Evolutionary conservation across 2,113 vertebrate genomes (phyloP).

Genomic region (Balaenoptera acutorostrata): DNA sequence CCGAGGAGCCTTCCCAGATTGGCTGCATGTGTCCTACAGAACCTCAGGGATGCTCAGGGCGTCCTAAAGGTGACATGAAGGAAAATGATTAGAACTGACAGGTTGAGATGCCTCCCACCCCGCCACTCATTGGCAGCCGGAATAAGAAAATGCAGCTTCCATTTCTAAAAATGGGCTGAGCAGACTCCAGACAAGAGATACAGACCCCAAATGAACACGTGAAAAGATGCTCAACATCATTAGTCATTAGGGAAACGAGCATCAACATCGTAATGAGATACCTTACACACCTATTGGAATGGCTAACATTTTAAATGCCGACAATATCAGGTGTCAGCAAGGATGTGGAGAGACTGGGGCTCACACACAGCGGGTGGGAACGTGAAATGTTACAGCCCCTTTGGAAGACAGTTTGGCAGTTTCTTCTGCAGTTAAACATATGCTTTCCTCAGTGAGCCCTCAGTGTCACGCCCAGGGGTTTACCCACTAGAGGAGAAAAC

Average conservation of each 20-base stretch:
- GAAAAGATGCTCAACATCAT: rapidly evolving
- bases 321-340: rapidly evolving
- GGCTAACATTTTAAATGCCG: rapidly evolving
- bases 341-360: background rate
- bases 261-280: background rate
- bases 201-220: background rate
- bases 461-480: background rate
- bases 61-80: rapidly evolving
- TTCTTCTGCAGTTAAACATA: too few species aligned
- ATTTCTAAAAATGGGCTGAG: background rate
- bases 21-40: background rate
- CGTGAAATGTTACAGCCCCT: background rate
- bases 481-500: background rate
- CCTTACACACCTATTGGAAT: rapidly evolving
- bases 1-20: rapidly evolving
- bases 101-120: rapidly evolving
- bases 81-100: too few species aligned
- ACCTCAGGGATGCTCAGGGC: background rate
- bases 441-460: background rate
- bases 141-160: too few species aligned
- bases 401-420: too few species aligned
- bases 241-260: background rate
- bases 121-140: rapidly evolving
- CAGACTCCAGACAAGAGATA: background rate
- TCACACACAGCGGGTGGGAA: rapidly evolving